Conservation (phyloP, 2,113 vertebrate genomes). For the Kryptolebias marmoratus region DNA sequence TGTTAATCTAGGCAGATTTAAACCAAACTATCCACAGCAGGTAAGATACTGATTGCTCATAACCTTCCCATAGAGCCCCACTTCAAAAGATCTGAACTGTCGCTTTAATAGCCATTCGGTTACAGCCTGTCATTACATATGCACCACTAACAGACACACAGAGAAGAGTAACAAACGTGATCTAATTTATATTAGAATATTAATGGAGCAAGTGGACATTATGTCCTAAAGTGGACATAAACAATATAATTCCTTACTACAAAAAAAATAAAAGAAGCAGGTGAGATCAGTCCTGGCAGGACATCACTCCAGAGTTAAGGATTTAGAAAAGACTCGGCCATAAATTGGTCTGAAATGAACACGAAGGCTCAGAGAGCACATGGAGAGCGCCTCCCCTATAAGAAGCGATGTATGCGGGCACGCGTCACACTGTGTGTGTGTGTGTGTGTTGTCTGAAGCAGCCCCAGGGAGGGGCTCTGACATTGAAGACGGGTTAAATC, state of each 20-base stretch:
- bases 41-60: no score
- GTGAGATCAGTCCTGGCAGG: constrained; percentile 22
- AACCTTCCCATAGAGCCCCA: no score
- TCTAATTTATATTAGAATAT: not conserved
- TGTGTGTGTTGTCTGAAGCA: constrained; percentile 78
- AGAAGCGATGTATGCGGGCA: constrained; percentile 32
- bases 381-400: constrained; percentile 34
- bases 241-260: constrained; percentile 28
- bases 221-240: not conserved
- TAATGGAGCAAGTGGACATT: not conserved
- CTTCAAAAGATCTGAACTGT: no score
- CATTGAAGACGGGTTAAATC: constrained; percentile 88
- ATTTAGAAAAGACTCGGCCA: constrained; percentile 17
- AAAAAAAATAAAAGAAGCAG: not conserved
- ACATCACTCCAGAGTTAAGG: constrained; percentile 10
- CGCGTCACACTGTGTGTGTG: constrained; percentile 5
- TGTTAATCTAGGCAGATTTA: no score
- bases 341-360: constrained; percentile 55
- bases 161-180: not conserved
- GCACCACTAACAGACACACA: no score
- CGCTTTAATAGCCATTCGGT: no score
- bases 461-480: constrained; percentile 84
- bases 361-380: constrained; percentile 31
- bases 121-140: no score
- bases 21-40: no score